Evolutionary conservation across 2,888 invertebrate genomes (phyloP).

Genomic region (Augochlorella aurata): DNA sequence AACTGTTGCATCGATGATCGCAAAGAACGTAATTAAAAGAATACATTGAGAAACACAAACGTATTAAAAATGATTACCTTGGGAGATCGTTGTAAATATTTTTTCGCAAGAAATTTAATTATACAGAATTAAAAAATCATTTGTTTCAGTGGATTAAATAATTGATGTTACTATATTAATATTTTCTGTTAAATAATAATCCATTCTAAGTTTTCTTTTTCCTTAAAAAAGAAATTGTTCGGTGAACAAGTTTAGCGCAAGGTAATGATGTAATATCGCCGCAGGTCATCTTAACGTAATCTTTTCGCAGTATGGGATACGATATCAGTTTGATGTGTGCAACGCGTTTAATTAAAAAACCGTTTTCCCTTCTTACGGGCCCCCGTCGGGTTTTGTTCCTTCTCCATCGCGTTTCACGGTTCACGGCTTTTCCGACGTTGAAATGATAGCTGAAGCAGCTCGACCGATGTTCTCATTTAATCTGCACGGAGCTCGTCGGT

Average conservation of each 20-base stretch:
- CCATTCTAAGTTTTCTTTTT: no score
- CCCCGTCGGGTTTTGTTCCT: background rate
- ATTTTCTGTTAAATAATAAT: no score
- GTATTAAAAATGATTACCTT: no score
- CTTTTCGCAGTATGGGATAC: background rate
- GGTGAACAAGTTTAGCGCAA: background rate
- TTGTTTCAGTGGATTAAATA: no score
- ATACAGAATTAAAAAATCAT: no score
- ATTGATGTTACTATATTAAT: no score
- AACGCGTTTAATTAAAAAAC: background rate
- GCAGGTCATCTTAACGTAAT: background rate
- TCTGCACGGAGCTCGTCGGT: background rate
- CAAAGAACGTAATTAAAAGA: no score
- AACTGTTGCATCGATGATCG: background rate
- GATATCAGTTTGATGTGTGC: background rate
- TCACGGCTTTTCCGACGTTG: background rate
- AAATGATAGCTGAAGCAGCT: background rate
- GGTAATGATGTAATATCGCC: background rate
- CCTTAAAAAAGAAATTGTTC: background rate
- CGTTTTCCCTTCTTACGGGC: background rate
- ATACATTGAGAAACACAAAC: no score
- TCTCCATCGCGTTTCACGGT: background rate
- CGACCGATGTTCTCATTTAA: background rate
- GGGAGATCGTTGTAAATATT: no score
- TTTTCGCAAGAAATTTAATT: no score